Evolutionary conservation across 2,888 invertebrate genomes (phyloP).

Genomic region (Yponomeuta sedellus): DNA sequence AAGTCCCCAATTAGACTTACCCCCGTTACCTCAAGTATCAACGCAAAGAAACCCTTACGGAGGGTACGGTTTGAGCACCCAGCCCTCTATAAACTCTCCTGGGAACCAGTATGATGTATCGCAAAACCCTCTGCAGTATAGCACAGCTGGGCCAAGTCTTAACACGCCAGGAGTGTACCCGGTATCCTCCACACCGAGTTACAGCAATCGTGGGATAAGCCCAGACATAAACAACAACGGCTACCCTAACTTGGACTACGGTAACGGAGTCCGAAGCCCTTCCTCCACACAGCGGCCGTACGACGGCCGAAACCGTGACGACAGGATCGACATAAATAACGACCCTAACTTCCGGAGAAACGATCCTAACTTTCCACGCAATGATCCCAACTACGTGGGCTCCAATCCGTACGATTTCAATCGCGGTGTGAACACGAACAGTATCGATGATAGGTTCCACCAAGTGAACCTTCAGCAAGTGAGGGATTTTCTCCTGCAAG

Average conservation of each 20-base stretch:
- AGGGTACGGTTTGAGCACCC: conserved; percentile 54
- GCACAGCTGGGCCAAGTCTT: conserved; percentile 45
- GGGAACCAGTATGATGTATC: conserved; percentile 54
- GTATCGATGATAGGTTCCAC: conserved; percentile 59
- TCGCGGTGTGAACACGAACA: conserved; percentile 49
- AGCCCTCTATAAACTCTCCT: conserved; percentile 48
- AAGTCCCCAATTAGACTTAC: conserved; percentile 73
- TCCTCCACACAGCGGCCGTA: conserved; percentile 50
- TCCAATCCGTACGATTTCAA: conserved; percentile 63
- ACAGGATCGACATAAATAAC: conserved; percentile 63
- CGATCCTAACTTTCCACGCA: conserved; percentile 71
- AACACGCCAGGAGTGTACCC: conserved; percentile 47
- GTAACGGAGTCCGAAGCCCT: conserved; percentile 41
- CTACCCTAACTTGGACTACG: conserved; percentile 53
- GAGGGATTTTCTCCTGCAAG: conserved; percentile 79
- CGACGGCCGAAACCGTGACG: conserved; percentile 56
- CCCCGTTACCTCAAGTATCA: conserved; percentile 60
- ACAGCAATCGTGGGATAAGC: conserved; percentile 35
- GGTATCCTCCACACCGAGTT: conserved; percentile 55
- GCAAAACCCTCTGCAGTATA: conserved; percentile 47
- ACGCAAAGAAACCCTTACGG: conserved; percentile 51
- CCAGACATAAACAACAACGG: conserved; percentile 70
- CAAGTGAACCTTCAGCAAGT: conserved; percentile 64
- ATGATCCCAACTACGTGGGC: conserved; percentile 61
- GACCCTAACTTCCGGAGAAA: conserved; percentile 65